phyloP scores from a whole-genome alignment of 2,797 vertebrate genomes.

The Threskiornis aethiopicus region DNA sequence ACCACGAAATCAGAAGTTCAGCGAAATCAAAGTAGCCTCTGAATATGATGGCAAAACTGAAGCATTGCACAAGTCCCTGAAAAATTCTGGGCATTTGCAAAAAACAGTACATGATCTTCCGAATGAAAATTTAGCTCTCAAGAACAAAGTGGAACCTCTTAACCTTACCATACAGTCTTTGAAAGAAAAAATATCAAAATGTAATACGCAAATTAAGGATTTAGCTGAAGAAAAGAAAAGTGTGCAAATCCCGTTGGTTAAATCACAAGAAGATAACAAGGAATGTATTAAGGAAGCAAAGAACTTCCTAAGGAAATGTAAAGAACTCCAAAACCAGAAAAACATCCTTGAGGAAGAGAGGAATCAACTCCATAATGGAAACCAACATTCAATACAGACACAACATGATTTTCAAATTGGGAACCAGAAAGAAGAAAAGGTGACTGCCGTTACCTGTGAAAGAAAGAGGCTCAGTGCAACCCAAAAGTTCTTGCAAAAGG shows the following conservation, averaged over 20 bases:
- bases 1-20: conserved; percentile 4
- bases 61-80: conserved; percentile 57
- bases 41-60: conserved; percentile 43
- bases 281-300: conserved; percentile 64
- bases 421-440: conserved; percentile 49
- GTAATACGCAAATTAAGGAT: conserved; percentile 26
- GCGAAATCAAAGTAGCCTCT: background rate
- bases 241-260: conserved; percentile 48
- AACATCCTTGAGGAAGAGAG: conserved; percentile 61
- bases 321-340: conserved; percentile 63
- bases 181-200: conserved; percentile 54
- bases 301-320: conserved; percentile 58
- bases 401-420: conserved; percentile 43
- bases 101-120: conserved; percentile 37
- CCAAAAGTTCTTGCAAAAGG: background rate
- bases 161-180: conserved; percentile 39
- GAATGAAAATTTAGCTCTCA: conserved; percentile 47
- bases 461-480: background rate
- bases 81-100: conserved; percentile 34
- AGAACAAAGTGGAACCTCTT: conserved; percentile 53
- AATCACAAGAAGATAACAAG: conserved; percentile 57
- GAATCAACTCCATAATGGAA: conserved; percentile 57
- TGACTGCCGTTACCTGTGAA: conserved; percentile 22
- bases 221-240: conserved; percentile 61
- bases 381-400: conserved; percentile 39